Base-by-base conservation (phyloP, 2,113 vertebrate species). In the Semnornis frantzii region DNA sequence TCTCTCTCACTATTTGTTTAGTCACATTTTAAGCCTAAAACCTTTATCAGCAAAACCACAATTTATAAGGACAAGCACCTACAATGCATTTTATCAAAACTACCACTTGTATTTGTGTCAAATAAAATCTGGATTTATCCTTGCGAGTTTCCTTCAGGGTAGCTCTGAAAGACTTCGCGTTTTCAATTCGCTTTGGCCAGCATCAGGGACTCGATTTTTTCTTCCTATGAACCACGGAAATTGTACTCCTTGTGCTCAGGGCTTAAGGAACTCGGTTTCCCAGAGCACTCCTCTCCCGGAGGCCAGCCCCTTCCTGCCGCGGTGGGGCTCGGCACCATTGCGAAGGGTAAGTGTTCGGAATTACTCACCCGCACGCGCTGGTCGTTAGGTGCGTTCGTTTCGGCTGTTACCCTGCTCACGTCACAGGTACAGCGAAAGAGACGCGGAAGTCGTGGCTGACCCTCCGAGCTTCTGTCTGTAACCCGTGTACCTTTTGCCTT, bases 291-390 rank as follows among this genome's bases (percentile, higher is more conserved):
- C 17, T 3, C 2, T 13, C 1, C 50, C 15, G 31, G 30, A 7
- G 68, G 16, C 12, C 62, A 0, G 54, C 57, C 3, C 19, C 1
- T 20, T 24, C 18, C 50, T 54, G 14, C n/a, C n/a, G 74, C n/a
- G 9, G 31, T 3, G 30, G 20, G 71, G 30, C 15, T 6, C 10
- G 62, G 84, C 65, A 1, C 55, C 76, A 1, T 4, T 7, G 19
- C 8, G 50, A 14, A 0, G 15, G 90, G 95, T 94, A 16, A 75
- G 92, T 12, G 15, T 6, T 8, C 31, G 0, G 85, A 39, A 0
- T 46, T 62, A 0, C 16, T 33, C 33, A 0, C 33, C 4, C 0
- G 1, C 0, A 9, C 31, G 0, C 39, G 15, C 13, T 7, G 1
- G 0, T 17, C 16, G 5, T 3, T 4, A 9, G 2, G 0, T 12